Evolutionary conservation across 2,888 invertebrate species (phyloP).

Genomic region (Hemithea aestivaria): DNA sequence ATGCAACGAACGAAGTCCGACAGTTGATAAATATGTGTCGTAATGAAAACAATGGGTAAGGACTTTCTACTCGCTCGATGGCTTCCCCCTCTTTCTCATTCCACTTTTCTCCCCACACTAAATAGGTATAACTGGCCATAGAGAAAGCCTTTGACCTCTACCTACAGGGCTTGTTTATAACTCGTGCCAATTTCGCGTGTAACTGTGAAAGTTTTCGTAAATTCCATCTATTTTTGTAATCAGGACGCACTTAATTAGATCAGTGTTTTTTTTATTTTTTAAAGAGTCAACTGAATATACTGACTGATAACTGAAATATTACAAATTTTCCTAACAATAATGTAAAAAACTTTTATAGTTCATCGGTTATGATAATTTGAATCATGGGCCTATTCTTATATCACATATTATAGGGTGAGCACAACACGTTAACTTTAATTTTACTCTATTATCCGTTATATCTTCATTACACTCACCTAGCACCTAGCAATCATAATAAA

Average conservation of each 20-base stretch:
- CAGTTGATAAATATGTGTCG: slow-evolving; percentile 67
- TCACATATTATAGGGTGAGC: too few species aligned
- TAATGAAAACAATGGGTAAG: slow-evolving; percentile 70
- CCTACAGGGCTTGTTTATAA: slow-evolving; percentile 56
- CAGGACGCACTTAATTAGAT: background rate
- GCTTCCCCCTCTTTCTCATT: slow-evolving; percentile 38
- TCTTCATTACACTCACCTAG: too few species aligned
- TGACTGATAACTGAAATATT: too few species aligned
- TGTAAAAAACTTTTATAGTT: too few species aligned
- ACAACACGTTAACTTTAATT: too few species aligned
- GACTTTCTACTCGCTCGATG: slow-evolving; percentile 66
- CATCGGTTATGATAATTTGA: too few species aligned
- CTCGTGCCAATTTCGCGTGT: slow-evolving; percentile 46
- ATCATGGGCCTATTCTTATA: too few species aligned
- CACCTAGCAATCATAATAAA: too few species aligned
- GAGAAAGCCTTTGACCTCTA: slow-evolving; percentile 73
- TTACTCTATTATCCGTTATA: too few species aligned
- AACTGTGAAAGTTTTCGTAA: slow-evolving; percentile 29
- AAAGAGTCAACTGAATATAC: too few species aligned
- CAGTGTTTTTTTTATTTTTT: too few species aligned
- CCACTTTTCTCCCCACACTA: slow-evolving; percentile 34
- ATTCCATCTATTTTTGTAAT: slow-evolving; percentile 32
- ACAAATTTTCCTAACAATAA: too few species aligned
- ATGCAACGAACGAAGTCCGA: slow-evolving; percentile 56
- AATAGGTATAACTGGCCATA: slow-evolving; percentile 47